Evolutionary conservation across 2,113 vertebrate genomes (phyloP).

Genomic region (Tetrao urogallus): DNA sequence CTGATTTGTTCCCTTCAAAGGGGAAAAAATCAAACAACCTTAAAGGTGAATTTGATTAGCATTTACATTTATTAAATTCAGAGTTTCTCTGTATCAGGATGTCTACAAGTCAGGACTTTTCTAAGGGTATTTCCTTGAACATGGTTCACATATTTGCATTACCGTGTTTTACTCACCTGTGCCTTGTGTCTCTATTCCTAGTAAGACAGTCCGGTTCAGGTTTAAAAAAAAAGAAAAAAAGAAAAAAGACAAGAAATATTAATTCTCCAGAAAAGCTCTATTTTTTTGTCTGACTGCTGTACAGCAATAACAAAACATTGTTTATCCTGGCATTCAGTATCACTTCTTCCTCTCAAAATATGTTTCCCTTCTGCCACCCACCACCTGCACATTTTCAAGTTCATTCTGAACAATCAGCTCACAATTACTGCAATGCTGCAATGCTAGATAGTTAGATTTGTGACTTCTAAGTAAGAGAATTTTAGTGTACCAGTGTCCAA

Average conservation of each 20-base stretch:
- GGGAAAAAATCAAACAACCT: neutral
- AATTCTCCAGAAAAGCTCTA: constrained; percentile 6
- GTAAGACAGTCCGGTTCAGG: constrained; percentile 49
- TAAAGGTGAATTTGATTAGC: constrained; percentile 17
- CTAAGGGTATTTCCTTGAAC: neutral
- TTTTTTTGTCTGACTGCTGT: neutral
- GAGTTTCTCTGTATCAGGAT: constrained; percentile 32
- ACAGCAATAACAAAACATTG: neutral
- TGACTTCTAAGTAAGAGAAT: neutral
- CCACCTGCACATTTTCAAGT: neutral
- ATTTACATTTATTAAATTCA: constrained; percentile 1
- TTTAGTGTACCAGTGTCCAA: neutral
- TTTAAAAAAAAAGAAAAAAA: constrained; percentile 60
- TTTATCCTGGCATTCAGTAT: neutral
- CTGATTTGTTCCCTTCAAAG: neutral
- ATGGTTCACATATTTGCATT: neutral
- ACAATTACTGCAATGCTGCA: neutral
- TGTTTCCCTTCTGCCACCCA: neutral
- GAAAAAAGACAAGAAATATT: constrained; percentile 63
- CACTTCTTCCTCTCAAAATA: neutral
- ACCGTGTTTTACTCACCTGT: constrained; percentile 87
- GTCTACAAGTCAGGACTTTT: neutral
- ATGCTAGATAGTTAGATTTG: neutral
- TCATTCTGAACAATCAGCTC: neutral
- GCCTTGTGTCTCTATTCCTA: constrained; percentile 98